Base-by-base conservation (phyloP, 2,113 vertebrate species). In the Spea bombifrons region DNA sequence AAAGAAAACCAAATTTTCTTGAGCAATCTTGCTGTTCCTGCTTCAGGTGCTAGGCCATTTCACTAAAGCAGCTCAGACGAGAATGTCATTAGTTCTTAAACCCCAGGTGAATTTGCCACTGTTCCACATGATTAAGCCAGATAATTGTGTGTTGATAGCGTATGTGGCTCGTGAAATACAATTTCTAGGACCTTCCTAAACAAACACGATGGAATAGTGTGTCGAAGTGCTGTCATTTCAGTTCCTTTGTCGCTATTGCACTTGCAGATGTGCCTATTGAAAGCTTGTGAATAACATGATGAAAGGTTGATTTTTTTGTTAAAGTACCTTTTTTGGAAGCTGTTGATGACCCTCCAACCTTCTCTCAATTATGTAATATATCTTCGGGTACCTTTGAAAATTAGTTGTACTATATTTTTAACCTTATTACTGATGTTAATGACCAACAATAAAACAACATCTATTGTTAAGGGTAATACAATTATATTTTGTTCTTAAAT, bases 141-240 rank as follows among this genome's bases (percentile, higher is more conserved):
- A 98, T 99, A 99, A 99, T 99, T 99, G 97, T 98, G 97, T 99
- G 97, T 99, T 98, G 97, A 98, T 98, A 98, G 97, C 91, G 92
- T 98, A 96, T 96, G 94, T 97, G 97, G 96, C 97, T 96, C 96
- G 96, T 95, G 96, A 96, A 99, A 98, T 98, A 98, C 95, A 97
- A 98, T 98, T 98, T 97, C 95, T 89, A 92, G 94, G 94, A 93
- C 95, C 94, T 97, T 98, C 96, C 96, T 97, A 98, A 98, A 97
- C 97, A 99, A 99, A 98, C 95, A 94, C 90, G 97, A 94, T 94
- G 95, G 94, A 95, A 92, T 91, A 95, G 91, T 90, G 89, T 93
- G 92, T 91, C 91, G 90, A 92, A 93, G 88, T 86, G 89, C 92
- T 92, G 90, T 92, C 91, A 93, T 92, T 92, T 89, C 85, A 87